These are phyloP conservation scores for Araneus ventricosus DNA, from an alignment of 1,140 invertebrate species.

Conservation along the genomic window DNA sequence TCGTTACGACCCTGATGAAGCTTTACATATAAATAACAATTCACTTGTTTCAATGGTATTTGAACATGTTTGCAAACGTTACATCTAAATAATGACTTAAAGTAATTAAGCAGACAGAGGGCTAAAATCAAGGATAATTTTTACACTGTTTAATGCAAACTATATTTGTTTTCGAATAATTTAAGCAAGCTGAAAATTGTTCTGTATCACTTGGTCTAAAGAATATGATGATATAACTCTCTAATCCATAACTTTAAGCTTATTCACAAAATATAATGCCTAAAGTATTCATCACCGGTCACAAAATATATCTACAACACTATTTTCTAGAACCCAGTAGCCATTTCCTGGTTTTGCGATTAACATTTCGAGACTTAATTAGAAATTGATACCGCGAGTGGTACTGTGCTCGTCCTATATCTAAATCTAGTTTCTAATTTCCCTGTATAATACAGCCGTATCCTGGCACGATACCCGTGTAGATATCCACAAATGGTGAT, in stretches of 20 bases:
- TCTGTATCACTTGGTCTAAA: neutral
- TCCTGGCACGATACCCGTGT: neutral
- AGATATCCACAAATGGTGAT: constrained; percentile 36
- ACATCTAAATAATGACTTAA: no score
- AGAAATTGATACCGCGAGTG: neutral
- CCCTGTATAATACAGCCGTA: neutral
- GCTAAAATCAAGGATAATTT: no score
- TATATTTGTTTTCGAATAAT: no score
- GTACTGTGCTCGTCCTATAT: neutral
- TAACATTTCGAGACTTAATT: constrained; percentile 21
- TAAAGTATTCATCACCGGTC: neutral
- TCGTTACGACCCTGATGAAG: no score
- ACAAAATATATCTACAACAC: neutral
- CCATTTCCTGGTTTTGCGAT: neutral
- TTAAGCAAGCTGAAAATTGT: neutral
- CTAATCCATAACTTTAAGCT: neutral
- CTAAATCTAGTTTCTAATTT: constrained; percentile 25
- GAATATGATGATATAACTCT: neutral
- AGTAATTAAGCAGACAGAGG: no score
- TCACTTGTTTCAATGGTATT: no score
- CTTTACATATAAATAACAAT: no score
- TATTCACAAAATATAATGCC: neutral
- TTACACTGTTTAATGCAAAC: no score
- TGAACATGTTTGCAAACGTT: no score
- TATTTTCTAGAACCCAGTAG: neutral